Base-by-base conservation (phyloP, 1,140 invertebrate species). In the Globodera rostochiensis region DNA sequence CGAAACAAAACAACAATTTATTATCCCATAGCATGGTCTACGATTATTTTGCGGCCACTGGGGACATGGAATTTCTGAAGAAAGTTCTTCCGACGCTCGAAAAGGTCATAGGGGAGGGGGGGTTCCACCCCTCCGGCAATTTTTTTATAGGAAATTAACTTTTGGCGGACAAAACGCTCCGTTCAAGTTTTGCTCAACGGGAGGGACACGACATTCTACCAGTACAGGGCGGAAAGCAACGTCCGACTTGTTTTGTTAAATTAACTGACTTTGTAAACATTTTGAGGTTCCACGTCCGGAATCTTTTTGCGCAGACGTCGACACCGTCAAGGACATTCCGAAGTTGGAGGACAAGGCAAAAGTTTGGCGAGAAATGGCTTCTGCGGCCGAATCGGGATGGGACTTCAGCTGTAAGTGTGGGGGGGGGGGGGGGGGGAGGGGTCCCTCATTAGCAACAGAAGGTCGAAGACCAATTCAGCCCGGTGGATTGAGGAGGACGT, bases 21-120 rank as follows among this genome's bases (percentile, higher is more conserved):
- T 36, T 36, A 6, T 60, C 57, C 15, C 9, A 21, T 19, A 71
- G 69, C 0, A 97, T 96, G 95, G 93, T 96, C 1, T 93, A 95
- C 82, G 91, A 93, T 21, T 95, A 96, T 87, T 91, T 94, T 50
- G 92, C 94, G 74, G 84, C 79, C 5, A 94, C 93, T 0, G 91
- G 93, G 1, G 94, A 98, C 88, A 87, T 91, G 3, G 88, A 92
- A 0, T 96, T 95, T 91, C 89, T 92, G 5, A 74, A 49, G 11
- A 74, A 84, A 45, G 77, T 85, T 53, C 71, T 89, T 19, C 87
- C 86, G 13, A 69, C 67, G 15, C 69, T 88, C 13, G 88, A 89
- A 57, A 88, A 87, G 64, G 87, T 36, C 50, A 79, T 77, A 36
- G 36, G 36, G 36, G 36, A 36, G 36, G 36, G 25, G 25, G 36